These are phyloP conservation scores for Rhamphomyia laevipes DNA, from an alignment of 2,888 invertebrate species.

Conservation along the genomic window DNA sequence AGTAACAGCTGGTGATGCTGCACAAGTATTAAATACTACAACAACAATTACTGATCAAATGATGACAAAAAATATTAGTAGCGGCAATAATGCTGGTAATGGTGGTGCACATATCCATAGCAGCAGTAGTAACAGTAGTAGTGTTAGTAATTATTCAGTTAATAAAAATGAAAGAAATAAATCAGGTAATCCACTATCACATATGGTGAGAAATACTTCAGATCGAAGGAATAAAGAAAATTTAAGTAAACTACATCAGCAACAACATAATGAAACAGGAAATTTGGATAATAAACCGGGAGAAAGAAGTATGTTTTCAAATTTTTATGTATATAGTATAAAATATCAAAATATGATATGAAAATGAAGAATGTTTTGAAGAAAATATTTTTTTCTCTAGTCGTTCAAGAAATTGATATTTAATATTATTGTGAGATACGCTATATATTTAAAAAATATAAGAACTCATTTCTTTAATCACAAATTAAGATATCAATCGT, in stretches of 20 bases:
- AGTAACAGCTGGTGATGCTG: conserved; percentile 28
- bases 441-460: no score
- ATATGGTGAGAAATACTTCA: conserved; percentile 33
- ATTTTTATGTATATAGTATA: no score
- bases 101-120: conserved; percentile 10
- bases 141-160: conserved; percentile 18
- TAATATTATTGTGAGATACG: no score
- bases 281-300: not conserved
- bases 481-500: no score
- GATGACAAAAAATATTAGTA: not conserved
- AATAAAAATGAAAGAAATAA: conserved; percentile 40
- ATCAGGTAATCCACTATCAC: conserved; percentile 47
- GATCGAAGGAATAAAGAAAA: conserved; percentile 14
- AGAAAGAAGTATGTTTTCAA: conserved; percentile 11
- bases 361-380: no score
- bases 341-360: no score
- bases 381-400: no score
- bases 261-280: not conserved
- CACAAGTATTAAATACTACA: conserved; percentile 26
- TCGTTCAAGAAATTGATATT: no score
- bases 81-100: conserved; percentile 1
- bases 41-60: not conserved
- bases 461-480: no score
- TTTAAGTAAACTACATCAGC: conserved; percentile 3
- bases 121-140: conserved; percentile 18